Percentiles rank a stretch among this genome's conserved stretches.
phyloP scores from a whole-genome alignment of 2,797 vertebrate genomes.

The Anas bernieri region DNA sequence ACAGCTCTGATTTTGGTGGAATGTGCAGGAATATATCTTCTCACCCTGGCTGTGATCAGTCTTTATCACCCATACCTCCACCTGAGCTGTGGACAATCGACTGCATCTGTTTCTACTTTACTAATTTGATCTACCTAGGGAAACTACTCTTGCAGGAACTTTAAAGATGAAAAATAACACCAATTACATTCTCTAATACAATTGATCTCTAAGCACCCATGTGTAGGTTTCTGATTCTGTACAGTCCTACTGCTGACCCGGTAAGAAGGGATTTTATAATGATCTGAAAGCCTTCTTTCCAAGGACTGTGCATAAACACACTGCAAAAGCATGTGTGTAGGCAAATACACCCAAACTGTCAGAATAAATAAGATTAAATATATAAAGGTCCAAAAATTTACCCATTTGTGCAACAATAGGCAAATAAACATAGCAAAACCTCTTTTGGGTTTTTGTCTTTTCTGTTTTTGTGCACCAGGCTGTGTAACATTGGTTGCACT shows the following conservation, averaged over 20 bases:
- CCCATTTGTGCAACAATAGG: not conserved
- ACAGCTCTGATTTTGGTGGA: constrained; percentile 46
- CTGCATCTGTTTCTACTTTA: constrained; percentile 71
- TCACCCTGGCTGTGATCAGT: constrained; percentile 64
- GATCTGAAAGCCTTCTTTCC: not conserved
- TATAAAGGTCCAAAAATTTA: not conserved
- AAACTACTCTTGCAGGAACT: constrained; percentile 67
- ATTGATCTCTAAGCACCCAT: constrained; percentile 36
- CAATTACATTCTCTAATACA: constrained; percentile 59
- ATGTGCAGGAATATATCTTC: constrained; percentile 60
- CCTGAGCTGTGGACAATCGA: constrained; percentile 47
- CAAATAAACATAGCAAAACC: not conserved
- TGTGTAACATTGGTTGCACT: not conserved
- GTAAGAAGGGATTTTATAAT: not conserved
- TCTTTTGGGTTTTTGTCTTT: not conserved
- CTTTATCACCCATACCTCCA: constrained; percentile 58
- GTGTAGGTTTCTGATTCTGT: constrained; percentile 24
- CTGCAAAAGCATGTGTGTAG: not conserved
- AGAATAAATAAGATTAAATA: not conserved
- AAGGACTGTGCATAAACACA: not conserved
- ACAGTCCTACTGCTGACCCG: not conserved
- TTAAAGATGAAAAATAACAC: constrained; percentile 71
- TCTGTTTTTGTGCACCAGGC: not conserved
- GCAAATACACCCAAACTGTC: not conserved
- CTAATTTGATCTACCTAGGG: constrained; percentile 68